phyloP scores from a whole-genome alignment of 2,888 invertebrate genomes.

The Macrophya annulata region DNA sequence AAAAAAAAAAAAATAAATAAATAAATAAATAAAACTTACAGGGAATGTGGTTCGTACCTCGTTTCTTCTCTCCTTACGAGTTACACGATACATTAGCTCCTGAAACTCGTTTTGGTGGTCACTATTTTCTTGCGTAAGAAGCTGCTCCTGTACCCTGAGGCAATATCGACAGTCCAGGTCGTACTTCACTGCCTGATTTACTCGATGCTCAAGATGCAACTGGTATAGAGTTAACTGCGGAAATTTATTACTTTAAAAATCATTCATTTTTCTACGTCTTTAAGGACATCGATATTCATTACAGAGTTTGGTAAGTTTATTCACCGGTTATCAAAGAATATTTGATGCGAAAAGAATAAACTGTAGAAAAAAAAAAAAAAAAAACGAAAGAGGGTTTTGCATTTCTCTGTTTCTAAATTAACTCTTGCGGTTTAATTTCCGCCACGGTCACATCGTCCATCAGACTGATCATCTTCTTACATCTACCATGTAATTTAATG shows the following conservation, averaged over 20 bases:
- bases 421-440: background rate
- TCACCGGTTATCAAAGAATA: background rate
- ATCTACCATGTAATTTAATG: background rate
- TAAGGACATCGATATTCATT: too few species aligned
- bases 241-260: background rate
- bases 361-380: too few species aligned
- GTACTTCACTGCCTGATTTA: background rate
- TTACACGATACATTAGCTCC: background rate
- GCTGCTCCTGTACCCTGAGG: constrained; percentile 22
- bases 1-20: too few species aligned
- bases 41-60: background rate
- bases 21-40: background rate
- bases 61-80: background rate
- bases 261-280: background rate
- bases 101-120: constrained; percentile 48
- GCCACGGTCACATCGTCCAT: background rate
- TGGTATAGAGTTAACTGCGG: background rate
- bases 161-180: constrained; percentile 20
- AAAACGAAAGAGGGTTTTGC: too few species aligned
- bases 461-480: background rate
- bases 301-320: too few species aligned
- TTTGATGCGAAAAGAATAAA: background rate
- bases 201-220: background rate
- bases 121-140: constrained; percentile 42
- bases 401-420: background rate